Evolutionary conservation across 1,140 invertebrate species (phyloP).

Genomic region (Caenorhabditis elegans): DNA sequence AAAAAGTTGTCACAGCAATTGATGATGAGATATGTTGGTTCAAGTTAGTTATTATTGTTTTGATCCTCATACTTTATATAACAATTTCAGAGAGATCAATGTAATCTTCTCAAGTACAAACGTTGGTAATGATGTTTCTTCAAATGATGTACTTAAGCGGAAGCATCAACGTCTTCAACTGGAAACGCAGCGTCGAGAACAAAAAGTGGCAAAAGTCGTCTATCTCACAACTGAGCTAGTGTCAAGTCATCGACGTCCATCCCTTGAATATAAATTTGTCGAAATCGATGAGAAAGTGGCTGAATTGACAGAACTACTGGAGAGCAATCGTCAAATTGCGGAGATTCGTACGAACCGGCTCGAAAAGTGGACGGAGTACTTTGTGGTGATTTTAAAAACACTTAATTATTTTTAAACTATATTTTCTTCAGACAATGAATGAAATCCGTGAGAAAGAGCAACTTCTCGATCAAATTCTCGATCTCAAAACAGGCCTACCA

Average conservation of each 20-base stretch:
- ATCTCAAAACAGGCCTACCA: not conserved
- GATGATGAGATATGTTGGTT: conserved; percentile 19
- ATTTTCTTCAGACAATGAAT: not conserved
- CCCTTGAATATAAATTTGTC: not conserved
- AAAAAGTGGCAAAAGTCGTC: not conserved
- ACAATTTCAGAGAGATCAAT: conserved; percentile 9
- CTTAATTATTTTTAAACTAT: not conserved
- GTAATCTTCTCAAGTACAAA: not conserved
- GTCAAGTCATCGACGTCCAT: not conserved
- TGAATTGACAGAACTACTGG: not conserved
- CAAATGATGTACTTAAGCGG: not conserved
- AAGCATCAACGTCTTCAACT: not conserved
- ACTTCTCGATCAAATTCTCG: not conserved
- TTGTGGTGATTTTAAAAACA: not conserved
- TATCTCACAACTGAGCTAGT: not conserved
- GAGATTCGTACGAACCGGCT: not conserved
- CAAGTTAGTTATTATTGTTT: not conserved
- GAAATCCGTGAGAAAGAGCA: conserved; percentile 18
- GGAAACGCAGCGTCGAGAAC: not conserved
- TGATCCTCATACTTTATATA: not conserved
- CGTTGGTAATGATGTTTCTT: not conserved
- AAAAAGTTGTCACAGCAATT: not conserved
- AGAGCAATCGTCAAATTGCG: not conserved
- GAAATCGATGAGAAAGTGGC: conserved; percentile 5
- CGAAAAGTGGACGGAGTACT: not conserved